phyloP scores from a whole-genome alignment of 2,888 invertebrate species.

The Taphrorychus bicolor region DNA sequence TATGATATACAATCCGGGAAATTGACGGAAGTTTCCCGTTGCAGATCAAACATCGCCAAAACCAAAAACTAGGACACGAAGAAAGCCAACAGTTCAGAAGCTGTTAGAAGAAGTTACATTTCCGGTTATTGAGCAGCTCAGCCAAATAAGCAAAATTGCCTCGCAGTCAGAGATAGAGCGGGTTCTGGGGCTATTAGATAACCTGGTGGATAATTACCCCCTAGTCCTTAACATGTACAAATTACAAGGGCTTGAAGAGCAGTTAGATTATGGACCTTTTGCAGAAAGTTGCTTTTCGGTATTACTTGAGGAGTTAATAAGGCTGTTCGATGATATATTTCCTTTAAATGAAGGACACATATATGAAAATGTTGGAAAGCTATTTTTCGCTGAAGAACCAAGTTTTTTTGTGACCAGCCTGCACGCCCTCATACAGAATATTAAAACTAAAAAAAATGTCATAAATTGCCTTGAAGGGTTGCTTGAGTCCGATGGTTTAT shows the following conservation, averaged over 20 bases:
- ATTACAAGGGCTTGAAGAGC: slow-evolving; percentile 64
- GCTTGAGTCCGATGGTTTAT: slow-evolving; percentile 66
- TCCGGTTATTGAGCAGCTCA: slow-evolving; percentile 38
- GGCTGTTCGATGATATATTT: slow-evolving; percentile 66
- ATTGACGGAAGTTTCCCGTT: slow-evolving; percentile 59
- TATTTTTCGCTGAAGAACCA: slow-evolving; percentile 66
- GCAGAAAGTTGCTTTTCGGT: slow-evolving; percentile 61
- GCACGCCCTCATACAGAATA: slow-evolving; percentile 59
- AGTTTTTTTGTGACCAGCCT: slow-evolving; percentile 62
- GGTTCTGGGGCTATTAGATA: slow-evolving; percentile 52
- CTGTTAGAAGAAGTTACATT: slow-evolving; percentile 38
- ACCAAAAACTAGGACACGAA: slow-evolving; percentile 18
- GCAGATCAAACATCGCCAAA: slow-evolving; percentile 44
- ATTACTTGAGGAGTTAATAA: slow-evolving; percentile 62
- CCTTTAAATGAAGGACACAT: slow-evolving; percentile 60
- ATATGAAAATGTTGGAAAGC: slow-evolving; percentile 57
- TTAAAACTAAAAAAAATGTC: slow-evolving; percentile 60
- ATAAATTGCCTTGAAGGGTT: slow-evolving; percentile 61
- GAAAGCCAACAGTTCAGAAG: slow-evolving; percentile 24
- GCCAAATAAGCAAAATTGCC: slow-evolving; percentile 51
- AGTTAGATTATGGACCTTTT: slow-evolving; percentile 54
- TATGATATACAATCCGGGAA: slow-evolving; percentile 49
- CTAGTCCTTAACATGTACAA: slow-evolving; percentile 73
- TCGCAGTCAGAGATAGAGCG: slow-evolving; percentile 55
- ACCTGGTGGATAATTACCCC: slow-evolving; percentile 57